phyloP scores from a whole-genome alignment of 2,888 invertebrate species.

The Leucoptera coffeella region DNA sequence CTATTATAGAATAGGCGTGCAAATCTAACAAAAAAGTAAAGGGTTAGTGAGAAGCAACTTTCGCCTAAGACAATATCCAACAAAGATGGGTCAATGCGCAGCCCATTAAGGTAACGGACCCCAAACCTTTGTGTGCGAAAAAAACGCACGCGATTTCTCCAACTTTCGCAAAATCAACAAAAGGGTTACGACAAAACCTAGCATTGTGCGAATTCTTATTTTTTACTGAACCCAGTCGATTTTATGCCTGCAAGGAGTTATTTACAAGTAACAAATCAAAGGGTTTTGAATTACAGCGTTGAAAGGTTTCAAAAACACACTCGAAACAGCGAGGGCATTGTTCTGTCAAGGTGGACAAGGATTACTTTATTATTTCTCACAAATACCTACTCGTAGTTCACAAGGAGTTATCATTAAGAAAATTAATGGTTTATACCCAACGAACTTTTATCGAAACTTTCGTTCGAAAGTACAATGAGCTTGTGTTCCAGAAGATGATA shows the following conservation, averaged over 20 bases:
- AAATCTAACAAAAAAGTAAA: no score
- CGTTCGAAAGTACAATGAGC: no score
- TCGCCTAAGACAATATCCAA: conserved; percentile 6
- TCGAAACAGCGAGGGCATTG: conserved; percentile 40
- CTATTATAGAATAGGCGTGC: no score
- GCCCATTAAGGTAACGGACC: no score
- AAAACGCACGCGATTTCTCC: conserved; percentile 37
- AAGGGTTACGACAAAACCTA: conserved; percentile 36
- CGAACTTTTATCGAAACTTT: no score
- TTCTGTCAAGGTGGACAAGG: conserved; percentile 43
- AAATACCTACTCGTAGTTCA: no score
- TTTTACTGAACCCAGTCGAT: conserved; percentile 26
- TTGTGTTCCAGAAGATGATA: no score
- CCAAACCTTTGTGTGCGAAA: no score
- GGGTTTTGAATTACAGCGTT: conserved; percentile 50
- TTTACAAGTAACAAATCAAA: conserved; percentile 51
- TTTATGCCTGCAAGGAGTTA: conserved; percentile 32
- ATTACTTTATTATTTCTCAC: conserved; percentile 55
- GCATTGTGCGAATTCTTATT: conserved; percentile 32
- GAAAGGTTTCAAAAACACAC: conserved; percentile 48
- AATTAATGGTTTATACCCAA: no score
- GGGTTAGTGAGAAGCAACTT: no score
- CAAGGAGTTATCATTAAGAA: no score
- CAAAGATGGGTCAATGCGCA: no score
- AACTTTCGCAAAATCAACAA: conserved; percentile 19